These are phyloP conservation scores for Minunthozetes semirufus DNA, from an alignment of 2,888 invertebrate genomes.

Conservation along the genomic window DNA sequence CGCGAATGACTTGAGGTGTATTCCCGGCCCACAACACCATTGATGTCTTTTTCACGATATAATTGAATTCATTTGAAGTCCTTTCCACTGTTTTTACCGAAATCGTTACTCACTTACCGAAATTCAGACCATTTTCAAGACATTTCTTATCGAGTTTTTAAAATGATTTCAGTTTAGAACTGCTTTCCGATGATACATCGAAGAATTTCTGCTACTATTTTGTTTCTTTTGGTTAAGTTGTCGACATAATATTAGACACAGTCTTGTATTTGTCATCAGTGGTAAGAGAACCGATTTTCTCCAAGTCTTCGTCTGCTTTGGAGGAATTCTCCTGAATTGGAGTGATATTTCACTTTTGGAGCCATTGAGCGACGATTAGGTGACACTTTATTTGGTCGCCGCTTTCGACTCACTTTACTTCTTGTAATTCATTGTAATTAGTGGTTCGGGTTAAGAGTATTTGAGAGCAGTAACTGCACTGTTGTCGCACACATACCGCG, in stretches of 20 bases:
- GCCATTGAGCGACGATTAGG: background rate
- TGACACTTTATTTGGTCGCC: background rate
- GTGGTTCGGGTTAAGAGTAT: background rate
- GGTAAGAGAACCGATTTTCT: background rate
- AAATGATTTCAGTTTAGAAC: constrained; percentile 8
- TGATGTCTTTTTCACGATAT: too few relatives aligned
- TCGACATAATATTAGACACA: background rate
- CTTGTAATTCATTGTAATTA: background rate
- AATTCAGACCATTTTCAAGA: too few relatives aligned
- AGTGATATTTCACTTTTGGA: background rate
- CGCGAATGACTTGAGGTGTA: too few relatives aligned
- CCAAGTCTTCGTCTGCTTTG: constrained; percentile 7
- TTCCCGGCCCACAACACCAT: too few relatives aligned
- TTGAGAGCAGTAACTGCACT: too few relatives aligned
- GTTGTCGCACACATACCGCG: too few relatives aligned
- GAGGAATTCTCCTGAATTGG: background rate
- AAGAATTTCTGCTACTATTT: constrained; percentile 14
- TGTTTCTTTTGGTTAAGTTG: background rate
- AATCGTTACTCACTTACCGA: too few relatives aligned
- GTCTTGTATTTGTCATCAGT: background rate
- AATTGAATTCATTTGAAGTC: too few relatives aligned
- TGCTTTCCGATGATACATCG: constrained; percentile 10
- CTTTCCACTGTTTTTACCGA: too few relatives aligned
- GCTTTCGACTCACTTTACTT: background rate
- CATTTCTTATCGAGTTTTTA: too few relatives aligned